Conservation (phyloP, 2,888 invertebrate genomes). For the Drosophila algonquin region DNA sequence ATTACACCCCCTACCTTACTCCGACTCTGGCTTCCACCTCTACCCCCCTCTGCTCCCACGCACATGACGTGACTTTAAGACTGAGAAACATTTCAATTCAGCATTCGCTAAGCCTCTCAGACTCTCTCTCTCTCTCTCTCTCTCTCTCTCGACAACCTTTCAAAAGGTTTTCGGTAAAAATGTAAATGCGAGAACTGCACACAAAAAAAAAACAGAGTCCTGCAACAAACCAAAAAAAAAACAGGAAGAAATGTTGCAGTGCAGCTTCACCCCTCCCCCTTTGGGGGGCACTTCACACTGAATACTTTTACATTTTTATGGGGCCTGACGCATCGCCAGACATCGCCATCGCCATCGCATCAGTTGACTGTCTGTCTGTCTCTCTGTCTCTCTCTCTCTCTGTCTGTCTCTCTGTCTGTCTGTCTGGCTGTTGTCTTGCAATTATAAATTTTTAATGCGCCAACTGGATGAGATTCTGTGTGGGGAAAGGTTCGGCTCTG, state of each 20-base stretch:
- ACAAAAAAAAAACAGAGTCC: constrained; percentile 32
- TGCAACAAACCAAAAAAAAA: constrained; percentile 34
- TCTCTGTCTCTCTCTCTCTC: constrained; percentile 1
- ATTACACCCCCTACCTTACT: neutral
- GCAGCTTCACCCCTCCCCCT: neutral
- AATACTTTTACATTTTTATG: constrained; percentile 53
- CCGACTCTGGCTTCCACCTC: neutral
- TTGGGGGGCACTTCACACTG: constrained; percentile 45
- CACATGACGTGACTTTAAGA: constrained; percentile 72
- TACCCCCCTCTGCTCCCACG: neutral
- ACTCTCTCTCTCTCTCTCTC: too few species aligned
- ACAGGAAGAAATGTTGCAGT: neutral
- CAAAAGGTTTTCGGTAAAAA: constrained; percentile 60
- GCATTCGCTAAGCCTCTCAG: constrained; percentile 53
- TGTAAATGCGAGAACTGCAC: constrained; percentile 60
- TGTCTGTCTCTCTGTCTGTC: neutral
- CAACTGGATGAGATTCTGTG: constrained; percentile 22
- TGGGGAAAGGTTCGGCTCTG: neutral
- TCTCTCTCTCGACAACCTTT: constrained; percentile 12
- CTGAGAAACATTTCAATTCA: constrained; percentile 64
- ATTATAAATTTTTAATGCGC: constrained; percentile 82
- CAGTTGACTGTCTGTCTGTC: constrained; percentile 21
- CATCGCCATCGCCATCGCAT: constrained; percentile 11
- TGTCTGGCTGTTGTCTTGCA: constrained; percentile 60
- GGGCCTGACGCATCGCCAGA: constrained; percentile 44